phyloP scores from a whole-genome alignment of 2,888 invertebrate species.

The Muschampia plurimacula region DNA sequence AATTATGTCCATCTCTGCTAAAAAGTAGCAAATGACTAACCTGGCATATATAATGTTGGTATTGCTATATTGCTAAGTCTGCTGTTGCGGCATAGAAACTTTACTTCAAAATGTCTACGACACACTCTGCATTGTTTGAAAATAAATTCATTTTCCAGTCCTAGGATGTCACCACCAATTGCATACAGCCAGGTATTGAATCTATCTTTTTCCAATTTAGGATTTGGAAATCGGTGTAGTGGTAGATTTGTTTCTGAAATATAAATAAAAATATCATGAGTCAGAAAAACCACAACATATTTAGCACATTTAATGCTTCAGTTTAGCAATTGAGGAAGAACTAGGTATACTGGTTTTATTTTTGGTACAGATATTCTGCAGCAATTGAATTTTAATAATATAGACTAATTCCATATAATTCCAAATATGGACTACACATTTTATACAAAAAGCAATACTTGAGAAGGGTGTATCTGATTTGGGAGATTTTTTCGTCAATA shows the following conservation, averaged over 20 bases:
- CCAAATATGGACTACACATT: too few species aligned
- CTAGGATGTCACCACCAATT: constrained; percentile 18
- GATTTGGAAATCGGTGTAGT: constrained; percentile 55
- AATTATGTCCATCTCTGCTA: too few species aligned
- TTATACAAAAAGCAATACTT: too few species aligned
- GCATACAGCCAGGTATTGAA: constrained; percentile 20
- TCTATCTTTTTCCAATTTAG: neutral
- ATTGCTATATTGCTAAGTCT: constrained; percentile 21
- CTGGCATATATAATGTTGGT: constrained; percentile 26
- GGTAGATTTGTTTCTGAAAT: neutral
- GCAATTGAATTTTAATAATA: too few species aligned
- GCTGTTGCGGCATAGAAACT: constrained; percentile 8
- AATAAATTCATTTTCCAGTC: constrained; percentile 11
- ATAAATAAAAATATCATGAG: neutral
- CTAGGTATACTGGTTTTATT: too few species aligned
- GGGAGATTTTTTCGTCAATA: too few species aligned
- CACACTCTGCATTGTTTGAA: constrained; percentile 13
- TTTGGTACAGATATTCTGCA: too few species aligned
- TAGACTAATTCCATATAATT: too few species aligned
- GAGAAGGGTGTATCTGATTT: too few species aligned
- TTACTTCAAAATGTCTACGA: constrained; percentile 23
- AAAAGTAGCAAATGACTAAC: constrained; percentile 5
- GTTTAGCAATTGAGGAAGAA: neutral
- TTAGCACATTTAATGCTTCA: neutral
- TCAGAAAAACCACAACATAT: neutral